Percentiles rank a stretch among this genome's conserved stretches.
Conservation (phyloP, 2,113 vertebrate species). For the Bubo bubo region DNA sequence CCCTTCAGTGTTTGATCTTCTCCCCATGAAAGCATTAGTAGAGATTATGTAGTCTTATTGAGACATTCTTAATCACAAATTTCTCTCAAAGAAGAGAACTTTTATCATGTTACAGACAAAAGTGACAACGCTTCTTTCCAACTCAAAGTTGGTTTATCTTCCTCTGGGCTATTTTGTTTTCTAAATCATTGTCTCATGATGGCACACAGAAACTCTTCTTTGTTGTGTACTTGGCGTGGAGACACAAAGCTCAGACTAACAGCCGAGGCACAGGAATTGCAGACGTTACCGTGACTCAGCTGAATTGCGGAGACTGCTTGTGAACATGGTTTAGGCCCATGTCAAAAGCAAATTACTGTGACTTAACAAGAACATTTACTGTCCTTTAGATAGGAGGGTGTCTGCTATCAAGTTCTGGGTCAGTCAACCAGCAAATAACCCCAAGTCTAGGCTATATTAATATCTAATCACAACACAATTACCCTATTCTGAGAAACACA, state of each 20-base stretch:
- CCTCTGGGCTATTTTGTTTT: neutral
- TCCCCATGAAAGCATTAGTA: neutral
- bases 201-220: neutral
- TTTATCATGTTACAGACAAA: neutral
- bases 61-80: neutral
- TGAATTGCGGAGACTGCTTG: neutral
- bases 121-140: neutral
- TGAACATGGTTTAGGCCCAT: neutral
- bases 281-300: neutral
- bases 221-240: neutral
- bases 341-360: neutral
- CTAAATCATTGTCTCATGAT: neutral
- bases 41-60: neutral
- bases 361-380: neutral
- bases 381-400: neutral
- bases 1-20: neutral
- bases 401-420: neutral
- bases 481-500: neutral
- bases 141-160: neutral
- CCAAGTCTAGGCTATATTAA: neutral
- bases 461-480: neutral
- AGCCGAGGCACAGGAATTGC: neutral
- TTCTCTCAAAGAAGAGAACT: neutral
- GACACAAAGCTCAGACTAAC: neutral
- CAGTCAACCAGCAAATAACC: neutral